These are phyloP conservation scores for Brachystomella parvula DNA, from an alignment of 1,140 invertebrate genomes.

Conservation along the genomic window DNA sequence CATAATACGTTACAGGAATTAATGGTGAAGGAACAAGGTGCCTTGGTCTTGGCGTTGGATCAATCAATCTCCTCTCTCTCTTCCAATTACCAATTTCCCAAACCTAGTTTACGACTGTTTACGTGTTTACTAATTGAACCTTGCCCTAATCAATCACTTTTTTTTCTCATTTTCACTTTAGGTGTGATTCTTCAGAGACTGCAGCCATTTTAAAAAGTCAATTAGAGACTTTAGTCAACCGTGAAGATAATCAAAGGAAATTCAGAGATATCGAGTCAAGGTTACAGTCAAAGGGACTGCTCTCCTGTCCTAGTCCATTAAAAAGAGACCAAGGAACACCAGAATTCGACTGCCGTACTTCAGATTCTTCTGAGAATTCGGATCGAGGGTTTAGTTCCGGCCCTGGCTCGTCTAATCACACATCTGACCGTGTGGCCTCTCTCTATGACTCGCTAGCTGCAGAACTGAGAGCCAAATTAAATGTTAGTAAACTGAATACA, in stretches of 20 bases:
- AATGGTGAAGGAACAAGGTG: background rate
- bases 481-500: constrained; percentile 40
- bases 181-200: constrained; percentile 86
- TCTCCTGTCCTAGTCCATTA: constrained; percentile 26
- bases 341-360: constrained; percentile 36
- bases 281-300: constrained; percentile 45
- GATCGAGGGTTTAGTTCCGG: constrained; percentile 40
- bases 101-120: background rate
- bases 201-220: constrained; percentile 74
- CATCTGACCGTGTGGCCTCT: constrained; percentile 53
- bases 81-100: background rate
- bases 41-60: background rate
- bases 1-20: background rate
- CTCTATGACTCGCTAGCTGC: constrained; percentile 86
- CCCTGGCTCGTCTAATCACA: constrained; percentile 32
- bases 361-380: constrained; percentile 38
- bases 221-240: constrained; percentile 67
- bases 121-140: background rate
- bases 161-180: constrained; percentile 15
- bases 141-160: background rate
- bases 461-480: constrained; percentile 77
- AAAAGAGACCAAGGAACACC: constrained; percentile 32
- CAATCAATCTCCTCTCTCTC: background rate
- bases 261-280: constrained; percentile 66
- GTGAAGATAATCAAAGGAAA: constrained; percentile 79